Conservation (phyloP, 2,888 invertebrate species). For the Rapana venosa region DNA sequence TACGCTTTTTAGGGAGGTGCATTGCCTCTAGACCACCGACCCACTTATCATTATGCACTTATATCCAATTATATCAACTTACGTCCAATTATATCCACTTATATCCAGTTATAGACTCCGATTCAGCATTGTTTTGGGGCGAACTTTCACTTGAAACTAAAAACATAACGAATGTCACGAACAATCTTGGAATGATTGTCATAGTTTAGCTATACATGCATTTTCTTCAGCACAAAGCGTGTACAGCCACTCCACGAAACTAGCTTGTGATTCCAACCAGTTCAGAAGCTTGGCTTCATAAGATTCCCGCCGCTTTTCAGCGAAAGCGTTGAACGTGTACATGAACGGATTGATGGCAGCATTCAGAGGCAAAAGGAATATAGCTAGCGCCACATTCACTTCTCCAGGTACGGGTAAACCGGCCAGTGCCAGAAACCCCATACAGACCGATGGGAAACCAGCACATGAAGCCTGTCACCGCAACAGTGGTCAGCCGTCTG, state of each 20-base stretch:
- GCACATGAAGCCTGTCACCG: background rate
- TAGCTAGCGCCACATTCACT: background rate
- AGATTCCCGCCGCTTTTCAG: background rate
- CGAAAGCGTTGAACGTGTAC: background rate
- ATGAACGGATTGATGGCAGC: background rate
- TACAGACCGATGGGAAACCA: constrained; percentile 4
- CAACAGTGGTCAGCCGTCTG: background rate
- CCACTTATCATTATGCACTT: too few species aligned
- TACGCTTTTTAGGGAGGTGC: too few species aligned
- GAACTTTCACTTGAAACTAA: too few species aligned
- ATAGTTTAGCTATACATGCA: too few species aligned
- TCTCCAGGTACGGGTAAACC: background rate
- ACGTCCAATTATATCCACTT: too few species aligned
- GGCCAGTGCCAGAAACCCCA: background rate
- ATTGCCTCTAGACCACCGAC: too few species aligned
- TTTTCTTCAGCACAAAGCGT: too few species aligned
- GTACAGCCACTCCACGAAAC: background rate
- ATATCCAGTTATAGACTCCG: too few species aligned
- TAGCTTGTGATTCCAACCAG: background rate
- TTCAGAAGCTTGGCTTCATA: background rate
- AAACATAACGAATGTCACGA: too few species aligned
- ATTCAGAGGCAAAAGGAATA: background rate
- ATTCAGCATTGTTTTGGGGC: too few species aligned
- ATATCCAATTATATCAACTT: too few species aligned
- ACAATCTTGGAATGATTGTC: too few species aligned